Conservation (phyloP, 2,113 vertebrate genomes). For the Oreocharis arfaki region DNA sequence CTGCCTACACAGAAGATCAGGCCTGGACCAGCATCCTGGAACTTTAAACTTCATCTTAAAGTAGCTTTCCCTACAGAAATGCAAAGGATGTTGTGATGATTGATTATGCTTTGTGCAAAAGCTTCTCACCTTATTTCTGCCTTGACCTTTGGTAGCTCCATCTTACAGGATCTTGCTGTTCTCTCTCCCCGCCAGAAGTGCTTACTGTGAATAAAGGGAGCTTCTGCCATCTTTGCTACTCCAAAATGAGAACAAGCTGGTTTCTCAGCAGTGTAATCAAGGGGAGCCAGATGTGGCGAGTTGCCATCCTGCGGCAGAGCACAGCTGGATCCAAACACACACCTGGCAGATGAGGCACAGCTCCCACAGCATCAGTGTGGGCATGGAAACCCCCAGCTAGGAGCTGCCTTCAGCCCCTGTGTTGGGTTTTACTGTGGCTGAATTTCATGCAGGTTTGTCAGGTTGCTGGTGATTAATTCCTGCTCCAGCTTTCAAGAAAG, state of each 20-base stretch:
- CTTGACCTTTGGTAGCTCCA: neutral
- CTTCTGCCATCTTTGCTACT: neutral
- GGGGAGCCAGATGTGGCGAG: neutral
- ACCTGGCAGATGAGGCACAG: neutral
- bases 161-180: neutral
- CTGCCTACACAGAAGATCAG: neutral
- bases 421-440: neutral
- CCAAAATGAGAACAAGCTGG: neutral
- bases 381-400: neutral
- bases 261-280: neutral
- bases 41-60: neutral
- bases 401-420: neutral
- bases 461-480: neutral
- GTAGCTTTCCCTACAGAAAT: neutral
- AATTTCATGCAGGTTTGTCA: neutral
- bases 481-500: neutral
- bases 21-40: neutral
- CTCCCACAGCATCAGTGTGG: fast-evolving
- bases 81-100: neutral
- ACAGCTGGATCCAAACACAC: neutral
- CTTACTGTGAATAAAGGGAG: neutral
- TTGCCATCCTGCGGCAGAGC: neutral
- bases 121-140: neutral
- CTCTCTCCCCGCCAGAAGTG: neutral
- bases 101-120: neutral